Evolutionary conservation across 2,888 invertebrate species (phyloP), one percentile per base, ranked within the genome.

Genomic region (Oscheius onirici): DNA sequence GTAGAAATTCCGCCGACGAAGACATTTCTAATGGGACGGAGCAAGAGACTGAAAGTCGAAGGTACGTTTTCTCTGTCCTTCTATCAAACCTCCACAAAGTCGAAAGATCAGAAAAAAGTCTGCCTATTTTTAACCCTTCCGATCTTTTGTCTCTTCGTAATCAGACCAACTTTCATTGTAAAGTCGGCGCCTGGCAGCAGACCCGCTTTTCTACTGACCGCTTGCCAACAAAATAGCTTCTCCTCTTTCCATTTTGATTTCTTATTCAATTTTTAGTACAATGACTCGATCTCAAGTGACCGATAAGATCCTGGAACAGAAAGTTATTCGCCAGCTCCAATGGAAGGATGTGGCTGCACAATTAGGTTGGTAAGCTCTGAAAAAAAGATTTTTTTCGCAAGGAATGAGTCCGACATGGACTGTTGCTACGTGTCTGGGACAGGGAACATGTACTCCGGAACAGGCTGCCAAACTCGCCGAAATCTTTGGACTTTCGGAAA

Each of bases 381-480:
- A n/a, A n/a, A n/a, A n/a, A n/a, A n/a, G n/a, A n/a, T n/a, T n/a
- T n/a, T 6, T 2, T 43, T 43, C 20, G 40, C 22, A 15, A 61
- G 63, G 49, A 17, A 46, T 28, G 52, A 66, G 66, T 28, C 66
- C 66, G 3, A 66, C 66, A 13, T 66, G 66, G 66, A 66, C 66
- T 2, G 66, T 55, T 13, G 66, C 66, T 17, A 55, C 66, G 15
- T 66, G 66, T 17, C 22, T 66, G 10, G 66, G 66, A n/a, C 66
- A 66, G 22, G 66, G 54, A 34, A 66, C 66, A 0, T 22, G 22
- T 20, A 55, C 28, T 34, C 15, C 52, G 1, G 43, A 66, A 40
- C 54, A 66, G 20, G 66, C 66, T 17, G 52, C 8, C 10, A 52
- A 66, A 24, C 8, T 66, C 22, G 52, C 22, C 1, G 54, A 51